Percentiles rank a stretch among this genome's conserved stretches.
Evolutionary conservation across 2,113 vertebrate species (phyloP).

Genomic region (Poeciliopsis turrubarensis): DNA sequence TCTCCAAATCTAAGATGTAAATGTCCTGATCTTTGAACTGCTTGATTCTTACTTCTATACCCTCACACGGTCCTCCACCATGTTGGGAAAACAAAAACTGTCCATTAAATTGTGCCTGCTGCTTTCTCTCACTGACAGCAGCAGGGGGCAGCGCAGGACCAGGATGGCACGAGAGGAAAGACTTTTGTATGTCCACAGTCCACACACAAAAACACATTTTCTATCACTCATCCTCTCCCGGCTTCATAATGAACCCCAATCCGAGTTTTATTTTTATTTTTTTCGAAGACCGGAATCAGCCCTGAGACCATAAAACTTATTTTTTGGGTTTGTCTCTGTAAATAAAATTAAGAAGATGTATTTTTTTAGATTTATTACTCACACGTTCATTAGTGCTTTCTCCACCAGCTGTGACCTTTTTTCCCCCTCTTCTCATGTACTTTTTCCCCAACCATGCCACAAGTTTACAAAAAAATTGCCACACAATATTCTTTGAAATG

Average conservation of each 20-base stretch:
- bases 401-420: not conserved
- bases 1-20: too few relatives aligned
- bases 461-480: not conserved
- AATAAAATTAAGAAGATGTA: not conserved
- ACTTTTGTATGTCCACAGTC: too few relatives aligned
- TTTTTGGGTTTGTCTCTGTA: not conserved
- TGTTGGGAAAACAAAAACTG: not conserved
- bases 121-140: not conserved
- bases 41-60: too few relatives aligned
- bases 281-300: too few relatives aligned
- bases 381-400: not conserved
- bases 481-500: not conserved
- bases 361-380: not conserved
- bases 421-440: not conserved
- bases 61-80: not conserved
- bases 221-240: too few relatives aligned
- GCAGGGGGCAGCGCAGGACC: conserved; percentile 7
- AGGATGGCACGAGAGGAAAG: not conserved
- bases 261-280: too few relatives aligned
- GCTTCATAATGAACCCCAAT: too few relatives aligned
- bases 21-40: not conserved
- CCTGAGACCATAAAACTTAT: too few relatives aligned
- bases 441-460: not conserved
- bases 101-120: not conserved
- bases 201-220: too few relatives aligned